Evolutionary conservation across 2,113 vertebrate genomes (phyloP).

Genomic region (Gavia stellata): DNA sequence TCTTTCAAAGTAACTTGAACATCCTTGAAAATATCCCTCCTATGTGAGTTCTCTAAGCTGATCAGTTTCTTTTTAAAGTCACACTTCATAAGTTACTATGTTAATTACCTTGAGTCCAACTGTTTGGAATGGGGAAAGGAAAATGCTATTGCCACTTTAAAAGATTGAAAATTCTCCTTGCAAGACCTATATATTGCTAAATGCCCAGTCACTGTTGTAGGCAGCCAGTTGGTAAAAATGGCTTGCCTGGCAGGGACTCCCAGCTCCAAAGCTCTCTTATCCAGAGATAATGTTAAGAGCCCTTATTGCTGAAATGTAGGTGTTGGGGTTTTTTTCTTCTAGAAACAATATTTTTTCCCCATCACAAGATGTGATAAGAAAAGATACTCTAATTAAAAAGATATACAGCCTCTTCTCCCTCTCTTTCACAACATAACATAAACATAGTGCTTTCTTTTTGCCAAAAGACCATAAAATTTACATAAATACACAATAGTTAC

Average conservation of each 20-base stretch:
- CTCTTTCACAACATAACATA: not conserved
- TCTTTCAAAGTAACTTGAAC: not conserved
- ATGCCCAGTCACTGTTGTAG: not conserved
- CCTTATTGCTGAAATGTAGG: not conserved
- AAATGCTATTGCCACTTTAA: not conserved
- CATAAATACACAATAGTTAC: not conserved
- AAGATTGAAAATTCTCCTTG: not conserved
- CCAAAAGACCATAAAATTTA: not conserved
- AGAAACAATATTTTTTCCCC: not conserved
- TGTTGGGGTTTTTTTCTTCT: not conserved
- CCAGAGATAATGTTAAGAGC: not conserved
- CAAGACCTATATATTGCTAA: not conserved
- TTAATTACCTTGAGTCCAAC: not conserved
- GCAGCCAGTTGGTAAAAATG: not conserved
- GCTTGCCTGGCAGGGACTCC: not conserved
- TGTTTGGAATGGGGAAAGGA: not conserved
- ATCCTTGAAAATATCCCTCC: not conserved
- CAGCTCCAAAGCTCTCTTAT: not conserved
- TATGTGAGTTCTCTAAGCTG: not conserved
- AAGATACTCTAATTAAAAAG: not conserved
- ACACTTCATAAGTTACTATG: not conserved
- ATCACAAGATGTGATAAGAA: not conserved
- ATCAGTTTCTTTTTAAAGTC: not conserved
- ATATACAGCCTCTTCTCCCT: fast-evolving
- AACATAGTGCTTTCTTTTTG: not conserved